Base-by-base conservation (phyloP, 37 sponge, comb jelly and placozoan species). In the Crambe crambe region DNA sequence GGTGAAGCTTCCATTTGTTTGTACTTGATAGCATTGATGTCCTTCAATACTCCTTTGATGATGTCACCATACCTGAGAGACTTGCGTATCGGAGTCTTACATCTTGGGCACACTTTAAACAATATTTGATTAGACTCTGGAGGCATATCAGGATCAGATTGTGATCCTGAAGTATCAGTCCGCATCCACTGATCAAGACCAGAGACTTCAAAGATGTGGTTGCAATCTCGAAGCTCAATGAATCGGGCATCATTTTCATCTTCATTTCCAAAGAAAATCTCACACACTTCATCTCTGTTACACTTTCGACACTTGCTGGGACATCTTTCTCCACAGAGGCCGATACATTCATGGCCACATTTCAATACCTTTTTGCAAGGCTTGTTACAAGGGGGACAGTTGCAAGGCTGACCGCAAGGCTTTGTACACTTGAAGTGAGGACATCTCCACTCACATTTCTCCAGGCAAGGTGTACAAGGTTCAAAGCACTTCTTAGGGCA, bases 181-280 rank as follows among this genome's bases (percentile, higher is more conserved):
- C 85, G 88, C 93, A 95, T 89, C 96, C 96, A 95, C 2, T 70
- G 56, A 39, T 95, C 96, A 26, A 95, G 75, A 22, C 76, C 93
- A 29, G 31, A 80, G 4, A 89, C 87, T 76, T 95, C 96, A 65
- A 92, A 86, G 22, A 95, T 72, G 60, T 95, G 96, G 3, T 38
- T 40, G 39, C 96, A 95, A 41, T 95, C 96, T 66, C 83, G 72
- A n/a, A 95, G 77, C 37, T 86, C 56, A 37, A 95, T 68, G 60
- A 95, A 95, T 26, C 84, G 42, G 10, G 96, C 96, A 77, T 92
- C 87, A 58, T 38, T 32, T 42, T 92, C 85, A 62, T 95, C 96
- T 82, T 95, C 96, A 65, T n/a, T 62, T 36, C 96, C 96, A 89
- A 95, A 95, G 71, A 95, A 95, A 43, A 89, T 87, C 30, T 89